Conservation (phyloP, 2,888 invertebrate species). For the Mesopsocus fuscifrons region DNA sequence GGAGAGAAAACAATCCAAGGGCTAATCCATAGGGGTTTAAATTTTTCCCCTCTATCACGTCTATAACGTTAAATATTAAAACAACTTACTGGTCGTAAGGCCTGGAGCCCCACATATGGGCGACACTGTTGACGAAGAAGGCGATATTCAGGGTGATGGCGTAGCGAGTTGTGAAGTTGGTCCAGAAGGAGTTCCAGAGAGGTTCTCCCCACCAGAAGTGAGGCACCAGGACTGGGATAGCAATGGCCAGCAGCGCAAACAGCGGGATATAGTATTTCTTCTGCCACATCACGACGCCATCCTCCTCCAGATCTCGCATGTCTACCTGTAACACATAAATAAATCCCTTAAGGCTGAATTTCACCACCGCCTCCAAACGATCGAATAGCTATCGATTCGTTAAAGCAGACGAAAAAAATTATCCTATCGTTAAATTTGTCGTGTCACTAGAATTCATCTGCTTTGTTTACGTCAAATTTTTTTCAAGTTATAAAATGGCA, state of each 20-base stretch:
- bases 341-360: too few species aligned
- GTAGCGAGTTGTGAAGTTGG: conserved; percentile 69
- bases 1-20: too few species aligned
- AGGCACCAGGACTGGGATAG: conserved; percentile 56
- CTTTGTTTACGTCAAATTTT: too few species aligned
- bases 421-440: too few species aligned
- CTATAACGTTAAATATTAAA: conserved; percentile 3
- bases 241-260: conserved; percentile 45
- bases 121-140: conserved; percentile 86
- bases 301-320: conserved; percentile 47
- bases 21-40: too few species aligned
- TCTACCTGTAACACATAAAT: conserved; percentile 28
- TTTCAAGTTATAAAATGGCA: too few species aligned
- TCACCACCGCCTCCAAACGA: too few species aligned
- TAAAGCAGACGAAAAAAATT: too few species aligned
- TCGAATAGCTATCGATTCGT: too few species aligned
- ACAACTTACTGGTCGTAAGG: conserved; percentile 65
- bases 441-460: too few species aligned
- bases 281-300: conserved; percentile 58
- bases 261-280: conserved; percentile 50
- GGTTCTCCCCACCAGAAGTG: conserved; percentile 70
- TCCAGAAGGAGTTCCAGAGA: conserved; percentile 57
- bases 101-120: conserved; percentile 82
- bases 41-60: too few species aligned
- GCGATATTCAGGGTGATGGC: conserved; percentile 74